phyloP scores from a whole-genome alignment of 2,888 invertebrate genomes.

The Plagodis dolabraria region DNA sequence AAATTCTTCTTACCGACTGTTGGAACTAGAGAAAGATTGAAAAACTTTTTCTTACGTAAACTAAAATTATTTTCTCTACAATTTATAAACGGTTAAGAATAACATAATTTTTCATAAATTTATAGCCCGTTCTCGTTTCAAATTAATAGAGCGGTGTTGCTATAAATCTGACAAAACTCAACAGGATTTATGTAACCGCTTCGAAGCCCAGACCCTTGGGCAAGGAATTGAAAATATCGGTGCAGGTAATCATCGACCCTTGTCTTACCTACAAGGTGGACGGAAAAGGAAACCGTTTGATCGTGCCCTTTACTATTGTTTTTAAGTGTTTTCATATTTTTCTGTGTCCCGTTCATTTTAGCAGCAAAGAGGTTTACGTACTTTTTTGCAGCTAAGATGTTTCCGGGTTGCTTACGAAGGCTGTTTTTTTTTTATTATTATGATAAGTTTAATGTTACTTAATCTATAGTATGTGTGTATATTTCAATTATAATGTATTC shows the following conservation, averaged over 20 bases:
- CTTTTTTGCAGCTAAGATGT: no score
- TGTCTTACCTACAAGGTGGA: slow-evolving; percentile 34
- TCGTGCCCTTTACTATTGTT: slow-evolving; percentile 28
- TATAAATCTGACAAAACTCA: slow-evolving; percentile 53
- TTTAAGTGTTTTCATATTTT: slow-evolving; percentile 26
- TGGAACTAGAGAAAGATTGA: no score
- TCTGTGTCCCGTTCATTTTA: slow-evolving; percentile 18
- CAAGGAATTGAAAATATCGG: slow-evolving; percentile 48
- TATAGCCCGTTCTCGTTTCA: slow-evolving; percentile 27
- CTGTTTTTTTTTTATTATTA: no score
- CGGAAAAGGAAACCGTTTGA: slow-evolving; percentile 27
- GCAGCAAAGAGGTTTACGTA: neutral
- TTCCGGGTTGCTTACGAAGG: no score
- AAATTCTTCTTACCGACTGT: no score
- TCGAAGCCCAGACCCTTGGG: slow-evolving; percentile 25
- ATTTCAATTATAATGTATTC: no score
- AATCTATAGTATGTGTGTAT: no score
- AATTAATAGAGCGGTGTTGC: slow-evolving; percentile 49
- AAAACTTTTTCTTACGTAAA: no score
- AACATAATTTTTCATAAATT: slow-evolving; percentile 14
- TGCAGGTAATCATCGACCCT: slow-evolving; percentile 42
- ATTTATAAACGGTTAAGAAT: no score
- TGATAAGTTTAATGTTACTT: no score
- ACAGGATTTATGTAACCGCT: slow-evolving; percentile 54
- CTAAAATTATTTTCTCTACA: no score